Base-by-base conservation (phyloP, 2,888 invertebrate species). In the Peribatodes rhomboidaria region DNA sequence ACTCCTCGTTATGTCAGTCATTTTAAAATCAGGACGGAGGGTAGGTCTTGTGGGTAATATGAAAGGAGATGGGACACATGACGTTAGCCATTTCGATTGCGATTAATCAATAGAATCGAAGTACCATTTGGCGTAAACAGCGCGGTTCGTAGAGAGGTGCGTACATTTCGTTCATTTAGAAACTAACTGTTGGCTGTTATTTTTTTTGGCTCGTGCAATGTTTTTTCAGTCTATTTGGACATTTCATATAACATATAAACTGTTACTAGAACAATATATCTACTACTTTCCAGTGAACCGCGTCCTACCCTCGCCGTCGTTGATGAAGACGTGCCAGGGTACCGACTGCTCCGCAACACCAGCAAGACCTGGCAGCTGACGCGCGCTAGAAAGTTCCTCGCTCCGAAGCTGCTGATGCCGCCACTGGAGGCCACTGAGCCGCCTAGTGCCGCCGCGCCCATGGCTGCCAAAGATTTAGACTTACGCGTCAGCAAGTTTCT, bases 341-440 rank as follows among this genome's bases (percentile, higher is more conserved):
- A 78, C 62, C 80, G 85, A 2, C 74, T 83, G 14, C 80, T 89
- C 67, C 85, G 87, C 27, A 89, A 83, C 70, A 81, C 80, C 1
- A 87, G 87, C 65, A 79, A 89, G 7, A 67, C 88, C 9, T 93
- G 92, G 92, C 92, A 90, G 61, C 76, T 92, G 18, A 90, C 85
- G 0, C 81, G 93, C 14, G 93, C 93, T 11, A 86, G 93, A 8
- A 84, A 87, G 9, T 87, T 90, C 66, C 85, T 90, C 47, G 71
- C 76, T 13, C 89, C 90, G 0, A 90, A 88, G 54, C 85, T 76
- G 0, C 81, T 78, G 41, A 63, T 81, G 57, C 87, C 85, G 0
- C 70, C 87, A 0, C 83, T 88, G 4, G 90, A 89, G 72, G 85
- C 84, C 0, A 84, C 77, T 1, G 86, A 86, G 0, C 87, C 87